Conservation (phyloP, 2,797 vertebrate species). For the Pangasius larnaudii region DNA sequence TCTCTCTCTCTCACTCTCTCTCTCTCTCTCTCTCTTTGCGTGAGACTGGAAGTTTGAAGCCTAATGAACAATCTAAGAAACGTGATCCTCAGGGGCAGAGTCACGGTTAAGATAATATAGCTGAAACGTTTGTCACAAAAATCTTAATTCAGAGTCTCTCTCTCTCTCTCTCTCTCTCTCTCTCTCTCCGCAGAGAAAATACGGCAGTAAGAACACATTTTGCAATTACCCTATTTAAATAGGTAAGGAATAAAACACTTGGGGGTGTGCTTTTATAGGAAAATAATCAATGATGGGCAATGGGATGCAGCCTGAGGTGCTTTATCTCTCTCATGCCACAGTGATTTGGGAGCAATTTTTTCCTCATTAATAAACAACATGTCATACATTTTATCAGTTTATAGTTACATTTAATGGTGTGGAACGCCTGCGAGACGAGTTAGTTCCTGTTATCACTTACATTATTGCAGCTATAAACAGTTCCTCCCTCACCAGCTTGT, state of each 20-base stretch:
- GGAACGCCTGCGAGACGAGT: not conserved
- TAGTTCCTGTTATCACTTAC: not conserved
- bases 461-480: not conserved
- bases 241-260: not conserved
- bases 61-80: slow-evolving; percentile 62
- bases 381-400: not conserved
- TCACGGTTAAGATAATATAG: slow-evolving; percentile 54
- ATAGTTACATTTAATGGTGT: not conserved
- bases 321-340: not conserved
- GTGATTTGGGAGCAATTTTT: not conserved
- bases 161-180: not conserved
- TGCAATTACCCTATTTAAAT: not conserved
- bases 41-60: slow-evolving; percentile 62
- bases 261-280: not conserved
- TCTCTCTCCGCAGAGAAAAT: not conserved
- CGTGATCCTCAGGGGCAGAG: slow-evolving; percentile 47
- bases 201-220: not conserved
- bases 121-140: slow-evolving; percentile 45
- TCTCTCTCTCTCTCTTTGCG: slow-evolving; percentile 51
- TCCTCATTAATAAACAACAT: not conserved
- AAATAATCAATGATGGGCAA: not conserved
- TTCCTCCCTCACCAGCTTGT: not conserved
- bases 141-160: slow-evolving; percentile 18
- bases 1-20: slow-evolving; percentile 33
- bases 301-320: not conserved